phyloP scores from a whole-genome alignment of 1,140 invertebrate species.

The Drosophila kanapiae region DNA sequence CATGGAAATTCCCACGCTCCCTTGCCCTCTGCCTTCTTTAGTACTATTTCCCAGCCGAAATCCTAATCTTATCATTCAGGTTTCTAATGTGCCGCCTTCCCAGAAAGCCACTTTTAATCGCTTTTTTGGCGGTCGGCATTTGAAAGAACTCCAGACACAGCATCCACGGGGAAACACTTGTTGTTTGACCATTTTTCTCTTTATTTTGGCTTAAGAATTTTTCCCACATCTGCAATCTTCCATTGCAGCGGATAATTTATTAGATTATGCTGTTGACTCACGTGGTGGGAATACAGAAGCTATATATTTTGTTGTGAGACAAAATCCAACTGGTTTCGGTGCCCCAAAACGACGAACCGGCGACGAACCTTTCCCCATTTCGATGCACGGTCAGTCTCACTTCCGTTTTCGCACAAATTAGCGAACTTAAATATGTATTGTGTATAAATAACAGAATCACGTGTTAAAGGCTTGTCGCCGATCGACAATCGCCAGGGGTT shows the following conservation, averaged over 20 bases:
- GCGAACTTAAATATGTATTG: slow-evolving; percentile 31
- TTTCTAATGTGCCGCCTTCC: slow-evolving; percentile 25
- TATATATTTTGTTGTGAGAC: neutral
- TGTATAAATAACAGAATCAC: slow-evolving; percentile 54
- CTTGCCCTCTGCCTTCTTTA: neutral
- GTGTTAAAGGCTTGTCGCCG: slow-evolving; percentile 53
- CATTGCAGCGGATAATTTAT: slow-evolving; percentile 15
- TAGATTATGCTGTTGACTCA: slow-evolving; percentile 20
- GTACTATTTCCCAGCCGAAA: slow-evolving; percentile 13
- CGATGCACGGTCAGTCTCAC: slow-evolving; percentile 18
- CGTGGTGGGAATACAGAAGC: neutral
- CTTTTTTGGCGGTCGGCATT: slow-evolving; percentile 44
- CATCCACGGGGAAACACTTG: slow-evolving; percentile 24
- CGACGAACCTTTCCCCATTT: slow-evolving; percentile 28
- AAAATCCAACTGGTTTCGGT: slow-evolving; percentile 33
- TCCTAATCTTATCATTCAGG: slow-evolving; percentile 61
- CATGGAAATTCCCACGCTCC: slow-evolving; percentile 47
- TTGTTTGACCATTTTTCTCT: neutral
- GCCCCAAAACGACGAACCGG: slow-evolving; percentile 13
- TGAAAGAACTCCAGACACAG: slow-evolving; percentile 29
- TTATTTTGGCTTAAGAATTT: neutral
- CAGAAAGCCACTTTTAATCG: slow-evolving; percentile 4
- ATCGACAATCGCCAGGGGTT: slow-evolving; percentile 8
- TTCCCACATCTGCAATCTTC: slow-evolving; percentile 11
- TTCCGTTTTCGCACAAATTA: slow-evolving; percentile 55